A percentile compares a stretch with the other conserved stretches of the same genome.
These are phyloP conservation scores for Sycobia sp. DNA, from an alignment of 1,140 invertebrate species.

Conservation along the genomic window DNA sequence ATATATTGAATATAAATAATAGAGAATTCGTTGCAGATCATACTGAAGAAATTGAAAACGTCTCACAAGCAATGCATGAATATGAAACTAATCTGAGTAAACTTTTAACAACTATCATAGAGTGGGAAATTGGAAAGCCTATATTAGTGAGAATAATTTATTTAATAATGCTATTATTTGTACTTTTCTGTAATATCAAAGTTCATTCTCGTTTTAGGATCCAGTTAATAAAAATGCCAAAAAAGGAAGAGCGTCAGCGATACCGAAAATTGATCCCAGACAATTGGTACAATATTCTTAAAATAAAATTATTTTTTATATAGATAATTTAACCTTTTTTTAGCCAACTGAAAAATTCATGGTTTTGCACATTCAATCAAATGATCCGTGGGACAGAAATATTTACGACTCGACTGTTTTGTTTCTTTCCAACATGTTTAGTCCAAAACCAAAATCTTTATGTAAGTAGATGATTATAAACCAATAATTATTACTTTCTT, in stretches of 20 bases:
- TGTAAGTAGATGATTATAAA: conserved; percentile 3
- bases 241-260: no score
- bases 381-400: conserved; percentile 41
- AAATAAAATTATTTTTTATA: conserved; percentile 1
- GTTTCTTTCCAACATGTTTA: no score
- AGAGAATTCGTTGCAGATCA: no score
- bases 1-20: no score
- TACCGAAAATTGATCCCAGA: no score
- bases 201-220: no score
- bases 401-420: conserved; percentile 37
- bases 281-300: no score
- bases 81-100: conserved; percentile 35
- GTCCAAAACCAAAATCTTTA: no score
- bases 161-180: no score
- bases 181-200: no score
- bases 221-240: no score
- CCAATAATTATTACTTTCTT: background rate
- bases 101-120: conserved; percentile 34
- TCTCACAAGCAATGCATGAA: conserved; percentile 33
- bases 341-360: conserved; percentile 32
- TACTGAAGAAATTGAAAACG: conserved; percentile 4
- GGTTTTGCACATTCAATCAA: conserved; percentile 42
- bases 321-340: background rate
- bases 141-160: no score
- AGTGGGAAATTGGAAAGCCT: conserved; percentile 35